Percentiles rank a stretch among this genome's conserved stretches.
Conservation (phyloP, 2,888 invertebrate genomes). For the Drosophila mulleri region DNA sequence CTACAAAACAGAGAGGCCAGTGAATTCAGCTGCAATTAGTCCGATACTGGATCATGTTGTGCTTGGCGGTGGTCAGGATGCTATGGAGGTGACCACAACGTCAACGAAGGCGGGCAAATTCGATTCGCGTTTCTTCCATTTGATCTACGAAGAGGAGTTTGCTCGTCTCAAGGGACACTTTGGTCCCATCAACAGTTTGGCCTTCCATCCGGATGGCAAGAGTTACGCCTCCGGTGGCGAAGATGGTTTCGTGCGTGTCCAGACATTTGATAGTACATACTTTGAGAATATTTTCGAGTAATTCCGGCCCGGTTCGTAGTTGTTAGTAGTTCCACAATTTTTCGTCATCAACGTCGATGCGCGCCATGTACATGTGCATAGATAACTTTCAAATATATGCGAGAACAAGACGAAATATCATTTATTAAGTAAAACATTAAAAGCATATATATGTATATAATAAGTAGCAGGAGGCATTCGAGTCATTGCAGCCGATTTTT, state of each 20-base stretch:
- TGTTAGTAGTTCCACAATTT: constrained; percentile 48
- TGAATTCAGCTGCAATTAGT: constrained; percentile 99
- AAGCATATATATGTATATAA: constrained; percentile 36
- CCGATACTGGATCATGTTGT: constrained; percentile 98
- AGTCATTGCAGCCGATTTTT: constrained; percentile 21
- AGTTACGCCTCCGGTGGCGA: constrained; percentile 99
- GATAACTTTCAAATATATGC: constrained; percentile 76
- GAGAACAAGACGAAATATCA: constrained; percentile 77
- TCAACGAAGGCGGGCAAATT: constrained; percentile 98
- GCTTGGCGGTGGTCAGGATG: constrained; percentile 99
- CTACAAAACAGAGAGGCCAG: constrained; percentile 98
- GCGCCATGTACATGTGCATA: constrained; percentile 71
- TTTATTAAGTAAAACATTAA: constrained; percentile 57
- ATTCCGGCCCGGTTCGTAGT: constrained; percentile 35
- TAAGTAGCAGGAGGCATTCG: constrained; percentile 48
- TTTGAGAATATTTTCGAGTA: constrained; percentile 88
- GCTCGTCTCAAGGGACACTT: constrained; percentile 99
- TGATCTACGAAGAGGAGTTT: constrained; percentile 98
- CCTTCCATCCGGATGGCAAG: constrained; percentile 99
- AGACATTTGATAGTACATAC: constrained; percentile 98
- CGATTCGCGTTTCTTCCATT: constrained; percentile 97
- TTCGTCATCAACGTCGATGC: constrained; percentile 17
- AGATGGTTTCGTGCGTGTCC: constrained; percentile 98
- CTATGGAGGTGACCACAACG: constrained; percentile 99
- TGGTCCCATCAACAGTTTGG: constrained; percentile 99